Evolutionary conservation across 2,113 vertebrate genomes (phyloP).

Genomic region (Vidua macroura): DNA sequence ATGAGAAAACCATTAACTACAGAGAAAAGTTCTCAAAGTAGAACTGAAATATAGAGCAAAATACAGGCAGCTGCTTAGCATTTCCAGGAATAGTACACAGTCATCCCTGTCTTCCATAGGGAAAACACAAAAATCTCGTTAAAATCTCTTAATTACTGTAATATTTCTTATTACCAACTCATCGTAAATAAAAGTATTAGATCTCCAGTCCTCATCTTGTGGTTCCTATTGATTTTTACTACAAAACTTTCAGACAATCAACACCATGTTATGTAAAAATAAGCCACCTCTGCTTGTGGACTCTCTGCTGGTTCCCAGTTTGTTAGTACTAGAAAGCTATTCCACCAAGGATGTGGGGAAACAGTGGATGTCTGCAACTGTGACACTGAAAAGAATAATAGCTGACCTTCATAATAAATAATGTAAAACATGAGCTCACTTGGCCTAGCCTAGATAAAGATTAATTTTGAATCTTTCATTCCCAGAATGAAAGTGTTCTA

Average conservation of each 20-base stretch:
- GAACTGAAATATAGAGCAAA: neutral
- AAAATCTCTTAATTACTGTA: neutral
- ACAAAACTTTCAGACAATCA: neutral
- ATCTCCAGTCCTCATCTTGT: neutral
- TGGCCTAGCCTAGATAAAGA: neutral
- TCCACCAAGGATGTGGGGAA: neutral
- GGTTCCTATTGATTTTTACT: neutral
- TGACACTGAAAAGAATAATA: neutral
- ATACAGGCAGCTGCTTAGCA: neutral
- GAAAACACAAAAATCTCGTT: neutral
- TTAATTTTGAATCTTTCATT: neutral
- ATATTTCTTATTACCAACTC: neutral
- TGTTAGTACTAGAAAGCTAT: neutral
- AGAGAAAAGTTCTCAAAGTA: neutral
- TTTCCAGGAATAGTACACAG: neutral
- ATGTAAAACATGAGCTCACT: neutral
- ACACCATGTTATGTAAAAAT: neutral
- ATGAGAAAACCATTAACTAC: neutral
- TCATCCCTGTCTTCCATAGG: fast-evolving
- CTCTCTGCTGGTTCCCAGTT: neutral
- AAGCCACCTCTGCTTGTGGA: neutral
- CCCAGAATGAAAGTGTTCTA: neutral
- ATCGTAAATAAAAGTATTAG: neutral
- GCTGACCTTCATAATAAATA: neutral
- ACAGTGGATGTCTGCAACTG: neutral